phyloP scores from a whole-genome alignment of 2,888 invertebrate genomes.

The Formica aserva region DNA sequence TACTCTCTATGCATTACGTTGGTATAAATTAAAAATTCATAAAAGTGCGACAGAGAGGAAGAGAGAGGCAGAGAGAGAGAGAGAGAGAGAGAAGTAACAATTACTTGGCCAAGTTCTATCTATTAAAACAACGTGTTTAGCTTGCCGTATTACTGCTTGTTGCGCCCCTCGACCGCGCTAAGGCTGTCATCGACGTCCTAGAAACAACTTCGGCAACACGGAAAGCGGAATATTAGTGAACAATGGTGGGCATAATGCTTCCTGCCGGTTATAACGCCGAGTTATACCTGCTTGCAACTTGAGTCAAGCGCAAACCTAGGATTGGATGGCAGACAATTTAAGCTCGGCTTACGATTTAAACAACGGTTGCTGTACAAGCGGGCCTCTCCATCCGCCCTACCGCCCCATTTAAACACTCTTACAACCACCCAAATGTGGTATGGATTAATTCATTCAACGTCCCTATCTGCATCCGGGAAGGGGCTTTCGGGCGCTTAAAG shows the following conservation, averaged over 20 bases:
- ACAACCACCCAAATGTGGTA: conserved; percentile 55
- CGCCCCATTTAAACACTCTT: conserved; percentile 53
- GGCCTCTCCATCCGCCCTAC: conserved; percentile 32
- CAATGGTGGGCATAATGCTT: conserved; percentile 60
- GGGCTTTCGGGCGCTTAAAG: conserved; percentile 53
- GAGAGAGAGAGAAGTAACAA: not conserved
- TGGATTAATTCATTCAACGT: conserved; percentile 57
- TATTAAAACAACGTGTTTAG: conserved; percentile 46
- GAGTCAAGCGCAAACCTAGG: conserved; percentile 57
- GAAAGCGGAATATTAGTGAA: conserved; percentile 56
- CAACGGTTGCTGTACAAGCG: conserved; percentile 52
- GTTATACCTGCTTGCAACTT: conserved; percentile 56
- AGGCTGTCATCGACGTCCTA: conserved; percentile 49
- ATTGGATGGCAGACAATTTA: conserved; percentile 57
- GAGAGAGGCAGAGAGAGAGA: not conserved
- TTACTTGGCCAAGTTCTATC: not conserved
- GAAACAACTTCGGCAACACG: conserved; percentile 47
- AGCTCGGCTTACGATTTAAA: conserved; percentile 59
- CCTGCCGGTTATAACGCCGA: conserved; percentile 60
- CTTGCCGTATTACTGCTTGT: conserved; percentile 38
- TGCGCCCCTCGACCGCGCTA: conserved; percentile 21
- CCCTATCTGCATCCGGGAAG: conserved; percentile 56
- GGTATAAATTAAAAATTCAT: not conserved
- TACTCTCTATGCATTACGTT: not conserved
- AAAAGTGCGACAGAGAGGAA: not conserved